Percentiles rank a stretch among this genome's conserved stretches.
phyloP scores from a whole-genome alignment of 1,140 invertebrate genomes.

The Zaprionus ghesquierei region DNA sequence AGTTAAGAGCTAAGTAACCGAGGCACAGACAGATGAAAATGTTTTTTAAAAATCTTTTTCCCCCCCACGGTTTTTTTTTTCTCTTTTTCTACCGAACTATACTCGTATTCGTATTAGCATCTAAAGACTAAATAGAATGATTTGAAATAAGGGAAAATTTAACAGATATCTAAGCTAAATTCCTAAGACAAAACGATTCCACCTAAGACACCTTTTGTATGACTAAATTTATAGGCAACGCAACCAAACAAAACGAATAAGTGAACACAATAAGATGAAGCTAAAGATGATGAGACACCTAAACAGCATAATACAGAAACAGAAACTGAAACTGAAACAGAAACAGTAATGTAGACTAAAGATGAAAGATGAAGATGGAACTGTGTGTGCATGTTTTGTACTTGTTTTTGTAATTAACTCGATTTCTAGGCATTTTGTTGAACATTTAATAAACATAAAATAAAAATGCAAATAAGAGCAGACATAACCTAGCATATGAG shows the following conservation, averaged over 20 bases:
- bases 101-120: constrained; percentile 62
- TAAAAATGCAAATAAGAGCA: neutral
- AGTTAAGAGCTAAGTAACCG: constrained; percentile 72
- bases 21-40: constrained; percentile 36
- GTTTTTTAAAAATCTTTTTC: constrained; percentile 41
- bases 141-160: constrained; percentile 76
- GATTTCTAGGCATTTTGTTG: constrained; percentile 10
- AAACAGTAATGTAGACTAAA: constrained; percentile 40
- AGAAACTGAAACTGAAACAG: constrained; percentile 30
- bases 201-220: constrained; percentile 79
- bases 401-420: constrained; percentile 40
- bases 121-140: constrained; percentile 75
- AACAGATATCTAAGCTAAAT: constrained; percentile 78
- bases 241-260: constrained; percentile 21
- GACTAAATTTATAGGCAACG: constrained; percentile 73
- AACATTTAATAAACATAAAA: constrained; percentile 4
- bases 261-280: constrained; percentile 35
- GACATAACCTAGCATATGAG: constrained; percentile 22
- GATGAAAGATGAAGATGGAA: constrained; percentile 12
- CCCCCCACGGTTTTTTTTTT: constrained; percentile 31
- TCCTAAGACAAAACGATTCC: constrained; percentile 81
- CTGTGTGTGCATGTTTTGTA: constrained; percentile 55
- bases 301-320: constrained; percentile 16
- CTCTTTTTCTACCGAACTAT: constrained; percentile 38
- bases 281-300: constrained; percentile 7